Base-by-base conservation (phyloP, 2,888 invertebrate genomes). In the Temnothorax ravouxi region DNA sequence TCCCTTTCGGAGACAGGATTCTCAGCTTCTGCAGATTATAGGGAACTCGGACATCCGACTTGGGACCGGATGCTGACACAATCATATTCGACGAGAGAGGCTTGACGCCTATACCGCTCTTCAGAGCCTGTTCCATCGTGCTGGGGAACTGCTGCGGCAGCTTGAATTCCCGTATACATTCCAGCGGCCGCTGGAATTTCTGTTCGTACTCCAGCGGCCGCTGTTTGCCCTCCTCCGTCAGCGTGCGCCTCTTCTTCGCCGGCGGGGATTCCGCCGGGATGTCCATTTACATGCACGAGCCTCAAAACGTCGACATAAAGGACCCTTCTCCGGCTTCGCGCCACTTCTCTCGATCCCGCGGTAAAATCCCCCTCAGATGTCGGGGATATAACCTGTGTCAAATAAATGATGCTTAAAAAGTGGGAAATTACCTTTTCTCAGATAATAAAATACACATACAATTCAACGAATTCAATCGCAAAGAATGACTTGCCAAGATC, bases 121-220 rank as follows among this genome's bases (percentile, higher is more conserved):
- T 56, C 34, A 50, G 54, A 1, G 52, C 38, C 0, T n/a, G 34
- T 38, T 69, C 62, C 0, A 80, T 75, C 79, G 83, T 91, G 50
- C 92, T 92, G 0, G 93, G 93, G 81, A 87, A 93, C 8, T 93
- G 92, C 52, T 88, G 91, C 0, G 91, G 91, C 15, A 93, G 85
- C 29, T 88, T 87, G 54, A 93, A 94, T 77, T 93, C 86, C 13
- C 93, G 89, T 18, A 91, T 67, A 15, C 71, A 82, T 71, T 85
- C 84, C 34, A 79, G 54, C 3, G 80, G 2, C 3, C 56, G 83
- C 34, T 34, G 34, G 54, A 93, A 94, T 76, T 93, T 86, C 13
- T 93, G 90, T 18, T 91, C 72, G 13, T 67, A 80, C 71, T 85
- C 84, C 34, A 82, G 54, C 3, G 80, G 2, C 2, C 56, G 83